Evolutionary conservation across 2,797 vertebrate species (phyloP), one percentile per base, ranked within the genome.

Genomic region (Squalus acanthias): DNA sequence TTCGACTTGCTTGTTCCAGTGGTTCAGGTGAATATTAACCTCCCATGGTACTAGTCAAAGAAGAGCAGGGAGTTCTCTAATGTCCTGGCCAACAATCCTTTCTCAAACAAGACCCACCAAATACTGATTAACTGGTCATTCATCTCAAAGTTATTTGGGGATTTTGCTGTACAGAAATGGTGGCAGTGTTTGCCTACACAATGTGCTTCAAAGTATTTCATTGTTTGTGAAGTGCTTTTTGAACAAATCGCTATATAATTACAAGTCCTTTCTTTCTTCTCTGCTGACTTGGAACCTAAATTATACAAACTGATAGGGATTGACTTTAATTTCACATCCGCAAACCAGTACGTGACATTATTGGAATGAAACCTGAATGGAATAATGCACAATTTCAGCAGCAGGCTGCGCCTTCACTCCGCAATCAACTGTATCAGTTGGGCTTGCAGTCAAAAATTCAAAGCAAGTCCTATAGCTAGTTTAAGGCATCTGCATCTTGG

Each of bases 311-410:
- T 60, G 70, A 33, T 60, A 74, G 94, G 10, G 63, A 92, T 92
- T 65, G 5, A 92, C 60, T 67, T 91, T 91, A 9, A 93, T 72
- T 95, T 95, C 94, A 76, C 12, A n/a, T 92, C 89, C 89, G n/a
- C 70, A 74, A 76, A 12, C 46, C 76, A 8, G 33, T 12, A 9
- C 6, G 8, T 12, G 76, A 12, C 53, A 33, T 53, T 95, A 33
- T n/a, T 95, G 26, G 46, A 74, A 57, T 74, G 70, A 95, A 95
- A 72, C 1, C 94, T 57, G 33, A 60, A 76, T 57, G 5, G 9
- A 29, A 57, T 57, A 72, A 76, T 7, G 26, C 22, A 57, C 70
- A 57, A 95, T 76, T 95, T 70, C 70, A 29, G 7, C 26, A 29
- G 15, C n/a, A 7, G 39, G 91, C n/a, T 69, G 65, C n/a, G 24